These are phyloP conservation scores for Odontomyia ornata DNA, from an alignment of 2,888 invertebrate genomes.

Conservation along the genomic window DNA sequence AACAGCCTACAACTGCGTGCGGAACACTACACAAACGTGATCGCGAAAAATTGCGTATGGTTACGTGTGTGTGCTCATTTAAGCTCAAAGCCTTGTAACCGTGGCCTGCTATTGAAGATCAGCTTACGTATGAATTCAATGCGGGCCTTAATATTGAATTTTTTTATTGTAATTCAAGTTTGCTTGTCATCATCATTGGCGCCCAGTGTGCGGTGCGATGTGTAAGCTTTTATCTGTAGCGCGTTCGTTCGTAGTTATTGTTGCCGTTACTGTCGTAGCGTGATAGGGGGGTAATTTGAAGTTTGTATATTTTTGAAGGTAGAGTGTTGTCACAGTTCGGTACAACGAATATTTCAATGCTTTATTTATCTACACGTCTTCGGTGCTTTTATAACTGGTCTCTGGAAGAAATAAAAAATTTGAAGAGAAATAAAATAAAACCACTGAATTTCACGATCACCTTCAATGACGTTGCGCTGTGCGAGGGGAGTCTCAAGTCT, in stretches of 20 bases:
- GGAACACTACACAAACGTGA: not conserved
- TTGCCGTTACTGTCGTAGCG: not conserved
- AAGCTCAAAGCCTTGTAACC: conserved; percentile 59
- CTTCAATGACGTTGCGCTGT: not conserved
- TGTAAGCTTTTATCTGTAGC: not conserved
- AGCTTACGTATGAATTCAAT: conserved; percentile 37
- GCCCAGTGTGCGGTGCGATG: not conserved
- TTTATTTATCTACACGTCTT: not conserved
- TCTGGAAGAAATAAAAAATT: not conserved
- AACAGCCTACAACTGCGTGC: not conserved
- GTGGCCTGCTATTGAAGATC: conserved; percentile 47
- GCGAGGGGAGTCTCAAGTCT: not conserved
- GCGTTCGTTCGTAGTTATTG: not conserved
- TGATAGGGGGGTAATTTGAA: too few species aligned
- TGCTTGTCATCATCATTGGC: conserved; percentile 3
- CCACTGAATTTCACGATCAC: not conserved
- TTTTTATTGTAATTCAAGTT: conserved; percentile 39
- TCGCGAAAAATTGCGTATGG: conserved; percentile 15
- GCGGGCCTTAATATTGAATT: conserved; percentile 29
- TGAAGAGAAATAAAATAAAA: not conserved
- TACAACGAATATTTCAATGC: not conserved
- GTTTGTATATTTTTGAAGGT: not conserved
- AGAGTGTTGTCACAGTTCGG: not conserved
- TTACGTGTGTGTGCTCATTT: conserved; percentile 36
- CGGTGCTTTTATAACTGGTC: conserved; percentile 5